These are phyloP conservation scores for Argyrosomus regius DNA, from an alignment of 2,797 vertebrate genomes.

Conservation along the genomic window DNA sequence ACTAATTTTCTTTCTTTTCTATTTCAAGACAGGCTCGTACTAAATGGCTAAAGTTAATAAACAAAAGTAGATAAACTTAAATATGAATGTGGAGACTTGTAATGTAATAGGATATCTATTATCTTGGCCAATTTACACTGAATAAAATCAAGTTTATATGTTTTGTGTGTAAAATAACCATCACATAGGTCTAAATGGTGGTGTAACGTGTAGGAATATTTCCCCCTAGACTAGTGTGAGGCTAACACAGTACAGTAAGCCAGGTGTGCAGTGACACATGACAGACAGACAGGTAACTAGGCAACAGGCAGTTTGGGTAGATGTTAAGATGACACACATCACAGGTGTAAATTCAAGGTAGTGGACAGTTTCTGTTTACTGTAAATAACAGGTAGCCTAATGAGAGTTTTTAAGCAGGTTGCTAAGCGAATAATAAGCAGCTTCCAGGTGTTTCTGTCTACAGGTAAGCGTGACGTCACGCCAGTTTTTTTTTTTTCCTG, in stretches of 20 bases:
- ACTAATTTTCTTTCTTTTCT: no score
- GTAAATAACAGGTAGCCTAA: neutral
- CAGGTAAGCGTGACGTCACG: slow-evolving; percentile 78
- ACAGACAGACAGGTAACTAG: neutral
- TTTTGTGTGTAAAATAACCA: neutral
- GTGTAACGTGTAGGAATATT: neutral
- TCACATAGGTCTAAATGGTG: no score
- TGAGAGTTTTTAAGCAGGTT: neutral
- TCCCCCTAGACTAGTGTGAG: neutral
- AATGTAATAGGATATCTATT: no score
- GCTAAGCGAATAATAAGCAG: neutral
- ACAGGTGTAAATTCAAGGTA: neutral
- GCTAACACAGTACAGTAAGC: neutral
- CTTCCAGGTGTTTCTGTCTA: slow-evolving; percentile 44
- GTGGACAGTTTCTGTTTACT: neutral
- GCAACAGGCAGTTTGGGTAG: neutral
- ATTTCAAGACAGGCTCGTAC: no score
- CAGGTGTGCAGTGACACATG: neutral
- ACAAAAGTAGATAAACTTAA: no score
- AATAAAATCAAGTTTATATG: neutral
- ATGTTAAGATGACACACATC: neutral
- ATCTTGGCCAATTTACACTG: neutral
- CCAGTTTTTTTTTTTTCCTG: slow-evolving; percentile 29
- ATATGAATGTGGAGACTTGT: no score
- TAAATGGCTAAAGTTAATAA: no score